Evolutionary conservation across 2,113 vertebrate species (phyloP).

Genomic region (Strix aluco): DNA sequence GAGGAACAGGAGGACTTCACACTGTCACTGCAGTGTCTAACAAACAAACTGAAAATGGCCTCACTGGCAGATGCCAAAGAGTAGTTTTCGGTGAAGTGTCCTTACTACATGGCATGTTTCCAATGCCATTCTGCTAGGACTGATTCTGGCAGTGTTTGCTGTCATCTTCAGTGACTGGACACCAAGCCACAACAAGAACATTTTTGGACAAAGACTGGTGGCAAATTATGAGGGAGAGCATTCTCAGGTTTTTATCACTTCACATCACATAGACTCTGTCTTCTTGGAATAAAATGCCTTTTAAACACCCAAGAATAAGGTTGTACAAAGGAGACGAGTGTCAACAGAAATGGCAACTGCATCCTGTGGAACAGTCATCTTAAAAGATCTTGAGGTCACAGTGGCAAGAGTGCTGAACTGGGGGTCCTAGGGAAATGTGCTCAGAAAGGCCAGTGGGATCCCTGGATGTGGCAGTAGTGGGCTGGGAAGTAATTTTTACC

Average conservation of each 20-base stretch:
- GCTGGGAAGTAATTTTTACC: background rate
- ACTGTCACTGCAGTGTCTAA: background rate
- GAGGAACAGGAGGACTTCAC: background rate
- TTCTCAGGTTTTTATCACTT: background rate
- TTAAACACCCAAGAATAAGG: background rate
- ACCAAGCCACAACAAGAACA: background rate
- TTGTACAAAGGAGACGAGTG: background rate
- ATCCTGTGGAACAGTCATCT: background rate
- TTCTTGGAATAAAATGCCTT: background rate
- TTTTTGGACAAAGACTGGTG: background rate
- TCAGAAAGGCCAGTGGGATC: background rate
- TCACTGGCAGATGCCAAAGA: background rate
- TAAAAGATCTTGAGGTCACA: background rate
- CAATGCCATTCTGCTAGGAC: background rate
- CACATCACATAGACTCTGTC: background rate
- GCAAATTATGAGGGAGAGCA: background rate
- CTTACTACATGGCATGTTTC: background rate
- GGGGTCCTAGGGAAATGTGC: background rate
- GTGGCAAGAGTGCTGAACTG: background rate
- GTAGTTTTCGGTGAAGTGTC: background rate
- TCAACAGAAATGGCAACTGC: background rate
- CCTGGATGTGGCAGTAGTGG: background rate
- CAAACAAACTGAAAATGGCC: background rate
- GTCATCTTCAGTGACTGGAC: background rate
- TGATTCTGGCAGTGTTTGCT: background rate